Evolutionary conservation across 1,140 invertebrate genomes (phyloP).

Genomic region (Brachionus koreanus): DNA sequence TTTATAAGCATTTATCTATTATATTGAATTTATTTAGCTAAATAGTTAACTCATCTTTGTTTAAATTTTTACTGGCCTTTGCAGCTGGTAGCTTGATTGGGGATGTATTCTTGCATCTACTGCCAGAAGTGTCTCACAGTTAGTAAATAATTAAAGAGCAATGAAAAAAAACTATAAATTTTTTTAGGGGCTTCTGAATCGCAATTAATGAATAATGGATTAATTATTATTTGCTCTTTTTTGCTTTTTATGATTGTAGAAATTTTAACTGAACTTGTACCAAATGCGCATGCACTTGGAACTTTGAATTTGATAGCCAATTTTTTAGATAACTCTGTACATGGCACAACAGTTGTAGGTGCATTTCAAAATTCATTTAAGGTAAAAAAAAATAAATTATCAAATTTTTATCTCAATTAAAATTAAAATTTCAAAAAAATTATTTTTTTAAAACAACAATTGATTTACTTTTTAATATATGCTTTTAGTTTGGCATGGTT

Average conservation of each 20-base stretch:
- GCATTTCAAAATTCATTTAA: conserved; percentile 42
- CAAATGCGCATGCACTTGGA: conserved; percentile 33
- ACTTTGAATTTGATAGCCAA: conserved; percentile 42
- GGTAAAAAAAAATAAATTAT: background rate
- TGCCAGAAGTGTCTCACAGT: conserved; percentile 75
- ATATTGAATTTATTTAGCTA: background rate
- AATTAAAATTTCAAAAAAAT: background rate
- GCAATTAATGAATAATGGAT: background rate
- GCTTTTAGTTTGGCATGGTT: conserved; percentile 73
- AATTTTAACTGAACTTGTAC: conserved; percentile 33
- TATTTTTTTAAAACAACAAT: background rate
- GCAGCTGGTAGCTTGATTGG: conserved; percentile 89
- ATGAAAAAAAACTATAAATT: background rate
- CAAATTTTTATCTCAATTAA: background rate
- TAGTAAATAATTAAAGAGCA: background rate
- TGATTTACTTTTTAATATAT: background rate
- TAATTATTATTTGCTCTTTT: conserved; percentile 23
- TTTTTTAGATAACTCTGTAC: conserved; percentile 40
- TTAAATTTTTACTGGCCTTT: conserved; percentile 74
- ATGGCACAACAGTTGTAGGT: conserved; percentile 42
- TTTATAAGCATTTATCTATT: background rate
- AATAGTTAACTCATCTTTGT: conserved; percentile 7
- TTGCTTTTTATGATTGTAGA: conserved; percentile 37
- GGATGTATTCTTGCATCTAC: conserved; percentile 88
- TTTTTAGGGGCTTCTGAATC: conserved; percentile 7